Percentiles rank a stretch among this genome's conserved stretches.
These are phyloP conservation scores for Himalopsyche phryganea DNA, from an alignment of 1,140 invertebrate genomes.

Conservation along the genomic window DNA sequence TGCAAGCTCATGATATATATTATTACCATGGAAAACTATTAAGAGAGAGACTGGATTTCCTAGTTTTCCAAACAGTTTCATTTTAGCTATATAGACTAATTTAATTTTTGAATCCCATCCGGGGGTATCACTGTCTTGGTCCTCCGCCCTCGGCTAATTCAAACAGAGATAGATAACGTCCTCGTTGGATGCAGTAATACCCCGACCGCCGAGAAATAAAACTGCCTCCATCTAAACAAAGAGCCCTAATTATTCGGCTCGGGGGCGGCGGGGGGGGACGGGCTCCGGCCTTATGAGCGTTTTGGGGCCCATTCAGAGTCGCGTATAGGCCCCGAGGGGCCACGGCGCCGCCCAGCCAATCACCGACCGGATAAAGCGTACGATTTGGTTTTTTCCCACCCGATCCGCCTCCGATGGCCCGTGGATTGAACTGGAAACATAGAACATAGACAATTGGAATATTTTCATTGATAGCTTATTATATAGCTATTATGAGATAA, in stretches of 20 bases:
- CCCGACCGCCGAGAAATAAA: constrained; percentile 55
- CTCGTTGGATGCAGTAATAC: constrained; percentile 31
- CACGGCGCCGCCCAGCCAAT: constrained; percentile 45
- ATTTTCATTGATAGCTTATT: too few species aligned
- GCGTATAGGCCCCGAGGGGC: constrained; percentile 51
- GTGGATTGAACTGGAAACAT: neutral
- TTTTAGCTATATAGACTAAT: too few species aligned
- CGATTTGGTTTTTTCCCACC: constrained; percentile 22
- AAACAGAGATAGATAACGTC: constrained; percentile 31
- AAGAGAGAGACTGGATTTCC: too few species aligned
- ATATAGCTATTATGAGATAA: too few species aligned
- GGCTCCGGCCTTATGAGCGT: constrained; percentile 55
- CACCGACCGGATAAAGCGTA: constrained; percentile 26
- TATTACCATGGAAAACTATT: too few species aligned
- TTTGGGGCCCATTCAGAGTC: constrained; percentile 54
- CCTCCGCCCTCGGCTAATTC: constrained; percentile 26
- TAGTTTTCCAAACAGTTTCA: too few species aligned
- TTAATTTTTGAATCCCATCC: neutral
- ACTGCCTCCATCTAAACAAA: constrained; percentile 58
- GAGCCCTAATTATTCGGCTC: constrained; percentile 57
- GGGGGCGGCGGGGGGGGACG: constrained; percentile 53
- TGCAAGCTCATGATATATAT: too few species aligned
- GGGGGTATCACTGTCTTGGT: neutral
- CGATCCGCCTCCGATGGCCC: neutral
- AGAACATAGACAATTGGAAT: too few species aligned